Evolutionary conservation across 2,113 vertebrate genomes (phyloP).

Genomic region (Nothocercus nigrocapillus): DNA sequence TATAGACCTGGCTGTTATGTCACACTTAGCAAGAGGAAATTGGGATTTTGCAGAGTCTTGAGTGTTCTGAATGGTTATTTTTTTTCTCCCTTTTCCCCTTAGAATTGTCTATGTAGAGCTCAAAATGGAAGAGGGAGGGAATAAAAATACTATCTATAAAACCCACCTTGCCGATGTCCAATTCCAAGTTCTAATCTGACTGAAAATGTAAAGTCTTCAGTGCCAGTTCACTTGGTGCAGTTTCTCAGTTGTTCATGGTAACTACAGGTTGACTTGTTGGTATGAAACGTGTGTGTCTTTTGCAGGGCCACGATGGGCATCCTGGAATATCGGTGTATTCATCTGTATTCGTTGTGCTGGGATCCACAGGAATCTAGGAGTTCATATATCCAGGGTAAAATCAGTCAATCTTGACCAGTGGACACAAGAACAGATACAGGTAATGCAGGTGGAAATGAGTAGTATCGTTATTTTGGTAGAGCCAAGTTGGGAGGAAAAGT

Average conservation of each 20-base stretch:
- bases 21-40: background rate
- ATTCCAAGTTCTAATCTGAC: background rate
- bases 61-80: background rate
- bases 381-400: slow-evolving; percentile 98
- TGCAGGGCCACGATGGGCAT: slow-evolving; percentile 96
- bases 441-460: background rate
- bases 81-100: background rate
- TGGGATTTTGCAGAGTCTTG: background rate
- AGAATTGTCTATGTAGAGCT: background rate
- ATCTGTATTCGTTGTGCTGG: slow-evolving; percentile 98
- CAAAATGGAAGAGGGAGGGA: background rate
- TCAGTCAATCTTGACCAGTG: slow-evolving; percentile 98
- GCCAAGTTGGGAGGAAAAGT: background rate
- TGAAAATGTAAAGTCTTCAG: background rate
- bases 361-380: slow-evolving; percentile 96
- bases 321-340: slow-evolving; percentile 98
- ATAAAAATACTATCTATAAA: background rate
- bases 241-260: background rate
- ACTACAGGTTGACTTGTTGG: fast-evolving
- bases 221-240: slow-evolving; percentile 15
- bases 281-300: background rate
- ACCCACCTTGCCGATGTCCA: background rate
- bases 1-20: background rate
- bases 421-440: slow-evolving; percentile 98
- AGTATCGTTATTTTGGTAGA: background rate